These are phyloP conservation scores for Leptestheria dahalacensis DNA, from an alignment of 1,140 invertebrate genomes.

Conservation along the genomic window DNA sequence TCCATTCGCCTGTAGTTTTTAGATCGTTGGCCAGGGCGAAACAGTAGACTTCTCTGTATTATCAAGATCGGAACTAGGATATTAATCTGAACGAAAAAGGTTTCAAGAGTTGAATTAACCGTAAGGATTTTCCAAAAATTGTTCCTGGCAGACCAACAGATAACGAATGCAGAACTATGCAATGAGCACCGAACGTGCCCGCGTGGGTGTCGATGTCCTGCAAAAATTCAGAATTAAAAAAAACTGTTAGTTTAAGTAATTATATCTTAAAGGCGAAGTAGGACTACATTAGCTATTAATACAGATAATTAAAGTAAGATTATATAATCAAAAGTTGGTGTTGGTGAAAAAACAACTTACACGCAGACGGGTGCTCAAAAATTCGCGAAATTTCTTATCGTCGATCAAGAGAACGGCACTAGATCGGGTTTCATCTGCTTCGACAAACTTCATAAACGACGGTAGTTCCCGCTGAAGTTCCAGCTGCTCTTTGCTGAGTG, in stretches of 20 bases:
- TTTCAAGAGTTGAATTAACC: too few species aligned
- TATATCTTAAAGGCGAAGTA: neutral
- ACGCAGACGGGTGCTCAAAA: neutral
- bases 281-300: too few species aligned
- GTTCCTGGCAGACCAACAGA: constrained; percentile 7
- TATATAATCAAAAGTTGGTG: neutral
- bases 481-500: neutral
- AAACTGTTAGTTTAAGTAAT: neutral
- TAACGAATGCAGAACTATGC: constrained; percentile 3
- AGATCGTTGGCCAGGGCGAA: neutral
- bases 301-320: too few species aligned
- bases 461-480: constrained; percentile 5
- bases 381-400: constrained; percentile 5
- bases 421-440: neutral
- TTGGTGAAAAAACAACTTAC: neutral
- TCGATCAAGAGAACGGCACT: constrained; percentile 3
- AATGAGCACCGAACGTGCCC: neutral
- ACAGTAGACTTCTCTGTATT: constrained; percentile 1
- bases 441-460: constrained; percentile 10
- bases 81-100: neutral
- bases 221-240: neutral
- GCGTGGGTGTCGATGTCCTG: neutral
- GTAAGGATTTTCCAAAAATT: constrained; percentile 9
- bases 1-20: constrained; percentile 4
- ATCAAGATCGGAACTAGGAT: neutral